Evolutionary conservation across 2,888 invertebrate species (phyloP), one percentile per base, ranked within the genome.

Genomic region (Arctia plantaginis): DNA sequence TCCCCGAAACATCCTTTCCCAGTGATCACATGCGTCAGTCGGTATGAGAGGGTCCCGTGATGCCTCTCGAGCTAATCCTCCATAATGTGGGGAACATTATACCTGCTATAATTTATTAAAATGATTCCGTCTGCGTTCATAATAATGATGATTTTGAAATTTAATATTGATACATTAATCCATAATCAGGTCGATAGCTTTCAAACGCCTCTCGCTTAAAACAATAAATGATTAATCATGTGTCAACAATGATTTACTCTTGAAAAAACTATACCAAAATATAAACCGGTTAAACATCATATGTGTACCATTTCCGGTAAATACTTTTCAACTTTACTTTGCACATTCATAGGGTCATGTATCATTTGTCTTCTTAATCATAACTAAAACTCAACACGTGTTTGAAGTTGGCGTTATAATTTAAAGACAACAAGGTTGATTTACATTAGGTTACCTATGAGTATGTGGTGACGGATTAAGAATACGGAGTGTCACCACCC

Each of bases 231-330:
- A 83, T 79, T 75, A 79, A 44, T 15, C 35, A 77, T 83, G 83
- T 67, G 76, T 81, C 78, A 85, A 71, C 72, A 44, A 69, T 73
- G 78, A 85, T 69, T 80, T 77, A 80, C 51, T 69, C 39, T 51
- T 64, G 51, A 77, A 74, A 71, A 81, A 75, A 72, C 68, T 77
- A 74, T 70, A 76, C 66, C 67, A 59, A 20, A 44, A 62, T 55
- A 39, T 66, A 74, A 77, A 81, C 77, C 72, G 66, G 81, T 77
- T 77, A 74, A 20, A 65, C 64, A 70, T 27, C 71, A 69, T 77
- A 75, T 78, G 72, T 72, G 33, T 20, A 66, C 12, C 69, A 74
- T 80, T 84, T 83, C 85, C 83, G 78, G 76, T 44, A 69, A 70
- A 71, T 33, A 76, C 65, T 39, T 74, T 77, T 78, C 68, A 72